Evolutionary conservation across 2,888 invertebrate species (phyloP).

Genomic region (Capitulum mitella): DNA sequence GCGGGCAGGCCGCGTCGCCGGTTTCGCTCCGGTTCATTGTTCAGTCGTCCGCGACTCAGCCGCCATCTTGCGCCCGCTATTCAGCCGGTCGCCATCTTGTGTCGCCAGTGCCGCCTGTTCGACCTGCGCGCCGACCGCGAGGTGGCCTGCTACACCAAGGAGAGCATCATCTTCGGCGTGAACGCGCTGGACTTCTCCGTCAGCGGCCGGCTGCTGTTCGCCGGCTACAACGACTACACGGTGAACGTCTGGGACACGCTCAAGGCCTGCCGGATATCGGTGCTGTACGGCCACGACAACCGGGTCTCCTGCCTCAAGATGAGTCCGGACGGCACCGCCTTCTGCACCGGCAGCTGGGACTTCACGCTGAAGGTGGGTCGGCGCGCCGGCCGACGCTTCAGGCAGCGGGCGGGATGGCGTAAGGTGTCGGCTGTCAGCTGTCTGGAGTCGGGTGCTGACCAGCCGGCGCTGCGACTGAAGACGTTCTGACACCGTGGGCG

Average conservation of each 20-base stretch:
- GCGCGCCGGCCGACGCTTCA: no score
- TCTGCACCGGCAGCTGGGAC: constrained; percentile 97
- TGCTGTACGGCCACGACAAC: constrained; percentile 93
- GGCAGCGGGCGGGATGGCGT: no score
- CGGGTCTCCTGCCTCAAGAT: constrained; percentile 53
- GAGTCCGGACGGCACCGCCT: constrained; percentile 94
- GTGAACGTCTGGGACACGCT: constrained; percentile 98
- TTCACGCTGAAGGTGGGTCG: constrained; percentile 69
- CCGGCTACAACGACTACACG: constrained; percentile 97
- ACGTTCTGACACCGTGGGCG: no score
- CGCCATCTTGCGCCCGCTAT: no score
- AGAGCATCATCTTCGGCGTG: constrained; percentile 94
- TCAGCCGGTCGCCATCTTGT: constrained; percentile 32
- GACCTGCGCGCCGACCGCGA: constrained; percentile 96
- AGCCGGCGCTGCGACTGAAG: no score
- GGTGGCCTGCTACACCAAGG: constrained; percentile 90
- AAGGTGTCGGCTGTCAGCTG: no score
- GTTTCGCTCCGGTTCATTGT: no score
- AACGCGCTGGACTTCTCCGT: constrained; percentile 97
- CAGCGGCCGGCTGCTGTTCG: constrained; percentile 89
- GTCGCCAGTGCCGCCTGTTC: constrained; percentile 75
- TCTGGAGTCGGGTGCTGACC: no score
- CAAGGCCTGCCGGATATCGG: constrained; percentile 80
- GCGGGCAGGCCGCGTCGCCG: no score
- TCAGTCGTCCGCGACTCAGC: no score